phyloP scores from a whole-genome alignment of 2,797 vertebrate genomes.

The Echiichthys vipera region DNA sequence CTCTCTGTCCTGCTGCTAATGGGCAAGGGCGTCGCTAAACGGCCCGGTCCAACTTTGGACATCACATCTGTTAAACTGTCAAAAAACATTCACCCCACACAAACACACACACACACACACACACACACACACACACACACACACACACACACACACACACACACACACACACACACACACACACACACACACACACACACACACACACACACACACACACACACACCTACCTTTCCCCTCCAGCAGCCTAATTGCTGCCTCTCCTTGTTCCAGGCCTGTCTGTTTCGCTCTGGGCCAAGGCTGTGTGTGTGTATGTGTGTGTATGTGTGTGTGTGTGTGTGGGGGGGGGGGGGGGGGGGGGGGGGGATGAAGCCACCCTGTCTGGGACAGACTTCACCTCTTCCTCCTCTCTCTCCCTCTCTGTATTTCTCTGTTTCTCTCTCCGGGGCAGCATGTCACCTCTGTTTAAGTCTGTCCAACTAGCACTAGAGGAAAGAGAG shows the following conservation, averaged over 20 bases:
- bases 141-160: slow-evolving; percentile 1
- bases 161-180: slow-evolving; percentile 13
- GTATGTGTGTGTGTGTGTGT: no score
- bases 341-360: not conserved
- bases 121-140: slow-evolving; percentile 6
- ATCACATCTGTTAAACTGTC: slow-evolving; percentile 72
- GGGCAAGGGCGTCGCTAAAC: slow-evolving; percentile 58
- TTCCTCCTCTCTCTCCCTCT: slow-evolving; percentile 26
- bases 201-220: slow-evolving; percentile 11
- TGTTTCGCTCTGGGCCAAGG: slow-evolving; percentile 39
- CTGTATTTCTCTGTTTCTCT: slow-evolving; percentile 14
- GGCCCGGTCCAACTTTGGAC: slow-evolving; percentile 61
- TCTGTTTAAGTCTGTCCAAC: slow-evolving; percentile 54
- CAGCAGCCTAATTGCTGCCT: slow-evolving; percentile 63
- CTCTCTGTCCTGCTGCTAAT: slow-evolving; percentile 55
- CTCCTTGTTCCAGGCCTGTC: slow-evolving; percentile 50
- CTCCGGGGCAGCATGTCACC: slow-evolving; percentile 68
- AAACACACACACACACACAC: not conserved
- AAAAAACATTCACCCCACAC: slow-evolving; percentile 45
- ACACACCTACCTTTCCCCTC: slow-evolving; percentile 31
- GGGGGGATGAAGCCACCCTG: not conserved
- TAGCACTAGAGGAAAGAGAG: slow-evolving; percentile 43
- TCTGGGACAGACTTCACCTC: slow-evolving; percentile 51
- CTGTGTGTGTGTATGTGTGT: no score
- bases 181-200: not conserved